Evolutionary conservation across 1,140 invertebrate genomes (phyloP), one percentile per base, ranked within the genome.

Genomic region (Atta colombica): DNA sequence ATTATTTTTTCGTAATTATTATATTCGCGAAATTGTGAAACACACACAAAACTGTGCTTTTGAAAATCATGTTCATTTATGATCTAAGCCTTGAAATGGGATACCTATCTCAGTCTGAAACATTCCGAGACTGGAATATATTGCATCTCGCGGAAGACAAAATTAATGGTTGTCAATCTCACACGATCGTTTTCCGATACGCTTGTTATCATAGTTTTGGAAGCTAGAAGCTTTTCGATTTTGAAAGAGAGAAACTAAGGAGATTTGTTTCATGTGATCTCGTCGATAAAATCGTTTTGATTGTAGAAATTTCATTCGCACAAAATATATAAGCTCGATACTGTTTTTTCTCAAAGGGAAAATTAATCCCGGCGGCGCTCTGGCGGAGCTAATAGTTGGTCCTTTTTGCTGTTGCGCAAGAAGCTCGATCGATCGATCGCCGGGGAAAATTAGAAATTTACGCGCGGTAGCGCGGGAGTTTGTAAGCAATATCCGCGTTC

Each of bases 401-500:
- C 69, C 55, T 84, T 84, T 84, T 84, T 75, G 68, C 69, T 39
- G 55, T 14, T 12, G 39, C 18, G 55, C 53, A 84, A 84, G 80
- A 84, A 84, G 45, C 80, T 84, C 80, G 80, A 84, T 84, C 80
- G 78, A 81, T 81, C 78, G 80, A 84, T 84, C 69, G 80, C 25
- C 69, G 25, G 80, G 69, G 80, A 75, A 84, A 84, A 84, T 84
- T 74, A 84, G 80, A 75, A 84, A 84, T 84, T 84, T 75, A 84
- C 80, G 69, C 80, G 80, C 69, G 69, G 80, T 49, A 74, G 80
- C 35, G 80, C 69, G 80, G 39, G 80, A 84, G 80, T 84, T 84
- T 84, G 80, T 84, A 84, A 84, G 80, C 80, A 84, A 84, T 84
- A 84, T 84, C 80, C 80, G 80, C 80, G 80, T 84, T 84, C 80